These are phyloP conservation scores for Galaxea fascicularis DNA, from an alignment of 92 coral and sea anemone genomes.

Conservation along the genomic window DNA sequence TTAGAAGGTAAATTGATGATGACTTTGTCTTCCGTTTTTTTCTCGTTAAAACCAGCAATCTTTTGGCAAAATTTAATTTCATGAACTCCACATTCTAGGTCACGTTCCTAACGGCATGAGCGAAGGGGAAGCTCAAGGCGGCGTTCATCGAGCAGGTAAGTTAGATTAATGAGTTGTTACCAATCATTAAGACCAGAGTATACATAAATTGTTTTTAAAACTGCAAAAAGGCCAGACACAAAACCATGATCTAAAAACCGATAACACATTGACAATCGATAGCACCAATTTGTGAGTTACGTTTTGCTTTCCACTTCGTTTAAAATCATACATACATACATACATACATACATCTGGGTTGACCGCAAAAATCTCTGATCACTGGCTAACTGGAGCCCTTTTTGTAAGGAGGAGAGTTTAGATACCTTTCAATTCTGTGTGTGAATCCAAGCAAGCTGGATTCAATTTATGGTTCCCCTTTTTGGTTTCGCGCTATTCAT, in stretches of 20 bases:
- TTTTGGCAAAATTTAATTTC: not conserved
- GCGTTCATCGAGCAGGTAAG: constrained; percentile 20
- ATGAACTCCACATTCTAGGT: constrained; percentile 20
- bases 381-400: not conserved
- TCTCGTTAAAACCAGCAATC: constrained; percentile 6
- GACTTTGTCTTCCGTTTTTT: constrained; percentile 3
- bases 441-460: not conserved
- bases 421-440: not conserved
- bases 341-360: constrained; percentile 20
- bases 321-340: not conserved
- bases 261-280: constrained; percentile 27
- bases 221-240: not conserved
- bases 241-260: constrained; percentile 6
- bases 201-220: constrained; percentile 4
- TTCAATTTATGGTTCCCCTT: not conserved
- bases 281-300: constrained; percentile 23
- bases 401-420: too few species aligned
- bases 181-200: not conserved
- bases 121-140: constrained; percentile 28
- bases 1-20: constrained; percentile 9
- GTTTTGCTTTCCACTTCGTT: not conserved
- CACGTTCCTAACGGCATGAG: constrained; percentile 4
- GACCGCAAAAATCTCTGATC: not conserved
- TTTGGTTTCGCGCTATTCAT: not conserved
- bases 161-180: constrained; percentile 3